phyloP scores from a whole-genome alignment of 2,888 invertebrate species.

The Anorthoa munda region DNA sequence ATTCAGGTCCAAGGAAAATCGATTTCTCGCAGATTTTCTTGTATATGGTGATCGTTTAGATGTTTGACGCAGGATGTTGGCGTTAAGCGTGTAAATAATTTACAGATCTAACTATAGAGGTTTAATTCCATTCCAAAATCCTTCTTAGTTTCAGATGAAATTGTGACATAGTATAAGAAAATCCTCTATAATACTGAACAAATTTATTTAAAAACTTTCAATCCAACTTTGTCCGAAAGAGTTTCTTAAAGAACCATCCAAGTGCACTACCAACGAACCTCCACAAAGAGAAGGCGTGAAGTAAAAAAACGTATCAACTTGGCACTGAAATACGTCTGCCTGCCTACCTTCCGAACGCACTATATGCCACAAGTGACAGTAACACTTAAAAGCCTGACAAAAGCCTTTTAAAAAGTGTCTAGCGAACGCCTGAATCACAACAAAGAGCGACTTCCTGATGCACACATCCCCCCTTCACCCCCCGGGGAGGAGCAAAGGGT shows the following conservation, averaged over 20 bases:
- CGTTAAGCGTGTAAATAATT: constrained; percentile 17
- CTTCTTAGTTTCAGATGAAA: neutral
- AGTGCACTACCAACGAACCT: neutral
- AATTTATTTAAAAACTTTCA: neutral
- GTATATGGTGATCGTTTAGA: constrained; percentile 28
- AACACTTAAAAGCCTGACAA: constrained; percentile 84
- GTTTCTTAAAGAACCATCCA: no score
- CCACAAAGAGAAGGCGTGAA: constrained; percentile 20
- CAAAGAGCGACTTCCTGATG: constrained; percentile 75
- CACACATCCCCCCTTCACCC: constrained; percentile 28
- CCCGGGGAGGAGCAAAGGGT: constrained; percentile 48
- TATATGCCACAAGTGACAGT: constrained; percentile 69
- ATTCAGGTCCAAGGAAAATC: constrained; percentile 52
- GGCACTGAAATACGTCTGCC: constrained; percentile 19
- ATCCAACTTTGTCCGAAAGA: neutral
- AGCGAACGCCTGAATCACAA: constrained; percentile 82
- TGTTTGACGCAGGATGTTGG: neutral
- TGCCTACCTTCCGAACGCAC: constrained; percentile 43
- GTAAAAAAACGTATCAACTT: constrained; percentile 9
- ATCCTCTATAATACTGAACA: neutral
- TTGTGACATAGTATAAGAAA: neutral
- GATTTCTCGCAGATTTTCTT: constrained; percentile 54
- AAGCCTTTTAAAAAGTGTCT: constrained; percentile 87
- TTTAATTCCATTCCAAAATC: neutral
- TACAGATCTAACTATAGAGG: constrained; percentile 5